Conservation (phyloP, 2,113 vertebrate genomes). For the Eptesicus fuscus region DNA sequence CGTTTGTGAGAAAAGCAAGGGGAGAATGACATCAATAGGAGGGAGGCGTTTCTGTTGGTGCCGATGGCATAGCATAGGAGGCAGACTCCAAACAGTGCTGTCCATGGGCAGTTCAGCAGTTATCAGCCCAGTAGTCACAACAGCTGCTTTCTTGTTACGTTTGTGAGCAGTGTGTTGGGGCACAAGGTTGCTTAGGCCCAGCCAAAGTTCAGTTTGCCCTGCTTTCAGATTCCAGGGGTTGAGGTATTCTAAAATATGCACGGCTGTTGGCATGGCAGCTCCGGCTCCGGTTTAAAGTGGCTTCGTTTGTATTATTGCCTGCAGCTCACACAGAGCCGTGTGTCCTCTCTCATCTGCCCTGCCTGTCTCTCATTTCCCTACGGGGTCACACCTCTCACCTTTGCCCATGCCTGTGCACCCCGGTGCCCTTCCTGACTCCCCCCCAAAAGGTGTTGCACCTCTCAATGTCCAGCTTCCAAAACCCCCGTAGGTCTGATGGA, state of each 20-base stretch:
- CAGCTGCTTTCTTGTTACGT: background rate
- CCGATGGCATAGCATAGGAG: background rate
- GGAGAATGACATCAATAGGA: background rate
- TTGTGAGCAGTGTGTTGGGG: background rate
- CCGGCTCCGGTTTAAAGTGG: background rate
- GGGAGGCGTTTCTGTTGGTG: background rate
- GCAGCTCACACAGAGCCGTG: fast-evolving
- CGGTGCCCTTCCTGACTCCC: background rate
- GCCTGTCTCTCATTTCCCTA: background rate
- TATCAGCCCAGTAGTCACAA: background rate
- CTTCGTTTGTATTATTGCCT: background rate
- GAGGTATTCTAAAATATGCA: background rate
- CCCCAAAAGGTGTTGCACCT: background rate
- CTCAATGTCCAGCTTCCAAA: background rate
- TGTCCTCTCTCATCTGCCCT: background rate
- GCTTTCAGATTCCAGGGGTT: background rate
- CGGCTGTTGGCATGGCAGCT: background rate
- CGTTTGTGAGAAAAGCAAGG: background rate
- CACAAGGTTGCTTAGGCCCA: background rate
- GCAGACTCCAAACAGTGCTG: background rate
- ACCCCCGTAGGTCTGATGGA: background rate
- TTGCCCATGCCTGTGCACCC: background rate
- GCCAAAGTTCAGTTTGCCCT: background rate
- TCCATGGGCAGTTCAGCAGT: too few species aligned
- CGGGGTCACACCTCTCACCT: background rate